Evolutionary conservation across 2,797 vertebrate genomes (phyloP).

Genomic region (Phoeniculus purpureus): DNA sequence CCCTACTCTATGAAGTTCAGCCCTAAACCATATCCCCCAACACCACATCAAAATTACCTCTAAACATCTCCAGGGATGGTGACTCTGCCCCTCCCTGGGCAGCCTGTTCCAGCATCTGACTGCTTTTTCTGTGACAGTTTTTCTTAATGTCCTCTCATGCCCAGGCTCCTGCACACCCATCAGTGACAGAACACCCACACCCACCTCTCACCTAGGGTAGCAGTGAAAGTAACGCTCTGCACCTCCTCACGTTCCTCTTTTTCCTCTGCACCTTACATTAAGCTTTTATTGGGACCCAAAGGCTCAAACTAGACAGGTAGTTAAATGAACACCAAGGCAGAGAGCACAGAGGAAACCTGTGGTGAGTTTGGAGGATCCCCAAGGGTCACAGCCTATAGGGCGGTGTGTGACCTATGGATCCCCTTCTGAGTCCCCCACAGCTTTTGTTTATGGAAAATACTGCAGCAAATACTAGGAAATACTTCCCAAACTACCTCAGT

Average conservation of each 20-base stretch:
- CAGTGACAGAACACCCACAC: accelerated
- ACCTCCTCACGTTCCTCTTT: neutral
- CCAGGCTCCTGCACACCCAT: accelerated
- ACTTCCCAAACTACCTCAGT: neutral
- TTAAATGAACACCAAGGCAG: accelerated
- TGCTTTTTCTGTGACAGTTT: no score
- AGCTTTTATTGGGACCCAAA: neutral
- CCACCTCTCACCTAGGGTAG: neutral
- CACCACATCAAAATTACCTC: no score
- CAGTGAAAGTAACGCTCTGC: neutral
- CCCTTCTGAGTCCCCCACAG: neutral
- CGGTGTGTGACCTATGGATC: neutral
- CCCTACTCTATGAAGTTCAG: no score
- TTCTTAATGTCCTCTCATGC: no score
- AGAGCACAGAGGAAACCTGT: neutral
- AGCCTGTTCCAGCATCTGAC: no score
- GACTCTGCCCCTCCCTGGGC: no score
- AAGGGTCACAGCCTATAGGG: neutral
- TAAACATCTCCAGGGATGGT: no score
- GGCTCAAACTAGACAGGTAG: neutral
- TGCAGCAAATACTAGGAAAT: neutral
- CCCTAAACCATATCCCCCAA: no score
- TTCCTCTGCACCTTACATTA: neutral
- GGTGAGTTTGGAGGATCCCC: neutral
- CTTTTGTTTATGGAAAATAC: neutral